Conservation (phyloP, 2,797 vertebrate genomes). For the Galagoides demidoff region DNA sequence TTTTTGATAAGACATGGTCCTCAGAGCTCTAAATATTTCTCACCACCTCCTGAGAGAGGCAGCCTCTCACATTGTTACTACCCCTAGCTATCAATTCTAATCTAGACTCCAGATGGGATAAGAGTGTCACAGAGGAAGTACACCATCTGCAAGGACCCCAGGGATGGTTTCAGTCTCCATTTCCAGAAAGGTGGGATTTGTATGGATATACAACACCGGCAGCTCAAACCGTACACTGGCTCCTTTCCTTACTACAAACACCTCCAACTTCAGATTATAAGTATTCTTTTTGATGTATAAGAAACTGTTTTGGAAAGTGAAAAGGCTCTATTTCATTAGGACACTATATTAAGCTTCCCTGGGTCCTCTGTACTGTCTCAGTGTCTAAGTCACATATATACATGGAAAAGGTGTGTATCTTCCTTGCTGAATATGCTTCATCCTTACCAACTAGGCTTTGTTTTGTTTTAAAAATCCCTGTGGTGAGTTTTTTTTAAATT, state of each 20-base stretch:
- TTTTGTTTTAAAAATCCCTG: not conserved
- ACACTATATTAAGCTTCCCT: not conserved
- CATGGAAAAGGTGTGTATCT: not conserved
- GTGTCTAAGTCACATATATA: rapidly evolving
- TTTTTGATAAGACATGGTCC: not conserved
- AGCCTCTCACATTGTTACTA: not conserved
- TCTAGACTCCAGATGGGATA: not conserved
- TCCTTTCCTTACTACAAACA: not conserved
- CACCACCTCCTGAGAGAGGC: not conserved
- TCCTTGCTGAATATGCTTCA: not conserved
- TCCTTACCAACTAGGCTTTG: not conserved
- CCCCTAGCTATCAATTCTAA: not conserved
- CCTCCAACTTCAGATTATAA: not conserved
- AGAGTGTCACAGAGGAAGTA: not conserved
- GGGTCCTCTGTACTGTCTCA: not conserved
- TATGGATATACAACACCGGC: not conserved
- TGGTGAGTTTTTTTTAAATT: not conserved
- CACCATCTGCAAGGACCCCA: rapidly evolving
- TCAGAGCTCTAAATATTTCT: not conserved
- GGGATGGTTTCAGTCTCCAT: not conserved
- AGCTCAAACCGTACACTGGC: not conserved
- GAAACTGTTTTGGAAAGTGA: not conserved
- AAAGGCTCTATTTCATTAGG: not conserved
- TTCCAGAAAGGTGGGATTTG: not conserved
- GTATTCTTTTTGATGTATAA: not conserved